Percentiles rank a stretch among this genome's conserved stretches.
phyloP scores from a whole-genome alignment of 2,113 vertebrate species.

The Periophthalmodon schlosseri region DNA sequence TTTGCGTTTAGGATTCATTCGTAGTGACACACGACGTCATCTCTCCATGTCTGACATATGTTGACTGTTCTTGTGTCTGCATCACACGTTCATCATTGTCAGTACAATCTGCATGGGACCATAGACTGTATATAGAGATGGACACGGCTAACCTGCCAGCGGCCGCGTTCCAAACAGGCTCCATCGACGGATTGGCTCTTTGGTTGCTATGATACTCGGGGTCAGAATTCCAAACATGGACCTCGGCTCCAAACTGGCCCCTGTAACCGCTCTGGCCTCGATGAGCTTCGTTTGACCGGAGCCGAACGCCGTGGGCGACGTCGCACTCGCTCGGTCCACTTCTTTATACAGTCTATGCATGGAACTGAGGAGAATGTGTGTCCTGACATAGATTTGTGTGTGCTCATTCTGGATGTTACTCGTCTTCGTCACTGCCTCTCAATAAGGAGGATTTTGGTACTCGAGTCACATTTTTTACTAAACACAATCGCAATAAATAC shows the following conservation, averaged over 20 bases:
- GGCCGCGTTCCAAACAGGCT: no score
- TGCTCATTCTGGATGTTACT: conserved; percentile 64
- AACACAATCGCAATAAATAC: no score
- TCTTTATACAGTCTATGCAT: conserved; percentile 60
- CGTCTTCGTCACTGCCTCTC: conserved; percentile 42
- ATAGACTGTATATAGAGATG: no score
- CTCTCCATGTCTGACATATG: conserved; percentile 65
- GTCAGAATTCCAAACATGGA: no score
- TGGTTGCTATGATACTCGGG: no score
- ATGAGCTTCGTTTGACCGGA: no score
- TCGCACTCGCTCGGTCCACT: no score
- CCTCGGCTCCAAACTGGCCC: no score
- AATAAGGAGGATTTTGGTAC: conserved; percentile 53
- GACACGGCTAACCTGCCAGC: no score
- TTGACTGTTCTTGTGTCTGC: conserved; percentile 43
- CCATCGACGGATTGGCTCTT: no score
- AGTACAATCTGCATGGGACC: conserved; percentile 71
- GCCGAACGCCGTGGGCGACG: no score
- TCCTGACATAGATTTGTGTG: conserved; percentile 74
- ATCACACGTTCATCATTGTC: conserved; percentile 59
- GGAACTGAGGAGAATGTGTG: conserved; percentile 60
- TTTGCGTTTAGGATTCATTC: conserved; percentile 64
- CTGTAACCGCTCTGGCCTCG: no score
- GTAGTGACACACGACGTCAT: conserved; percentile 67
- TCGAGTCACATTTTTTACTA: conserved; percentile 12